A percentile compares a stretch with the other conserved stretches of the same genome.
Conservation (phyloP, 2,797 vertebrate species). For the Okamejei kenojei region DNA sequence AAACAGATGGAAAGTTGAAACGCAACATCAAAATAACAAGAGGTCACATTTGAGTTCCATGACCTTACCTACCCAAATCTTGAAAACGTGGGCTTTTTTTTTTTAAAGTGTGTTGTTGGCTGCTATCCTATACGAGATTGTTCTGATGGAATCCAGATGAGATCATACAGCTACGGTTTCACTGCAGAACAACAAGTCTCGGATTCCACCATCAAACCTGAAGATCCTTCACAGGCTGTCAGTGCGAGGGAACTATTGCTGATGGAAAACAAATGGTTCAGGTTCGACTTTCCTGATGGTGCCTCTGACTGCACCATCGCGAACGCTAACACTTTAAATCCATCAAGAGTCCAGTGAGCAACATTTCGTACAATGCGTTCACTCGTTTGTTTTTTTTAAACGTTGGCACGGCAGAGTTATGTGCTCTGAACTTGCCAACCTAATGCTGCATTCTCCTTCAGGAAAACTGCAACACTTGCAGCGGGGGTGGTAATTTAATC, state of each 20-base stretch:
- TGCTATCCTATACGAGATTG: slow-evolving; percentile 36
- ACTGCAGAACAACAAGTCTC: slow-evolving; percentile 17
- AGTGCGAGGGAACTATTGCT: background rate
- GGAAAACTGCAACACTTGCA: slow-evolving; percentile 24
- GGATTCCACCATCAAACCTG: slow-evolving; percentile 1
- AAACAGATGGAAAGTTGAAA: slow-evolving; percentile 37
- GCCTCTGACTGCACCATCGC: background rate
- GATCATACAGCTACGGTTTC: slow-evolving; percentile 17
- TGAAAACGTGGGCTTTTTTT: slow-evolving; percentile 19
- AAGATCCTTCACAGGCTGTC: slow-evolving; percentile 26
- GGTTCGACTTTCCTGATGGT: background rate
- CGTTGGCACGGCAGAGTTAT: background rate
- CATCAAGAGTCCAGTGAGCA: background rate
- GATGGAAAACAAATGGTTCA: slow-evolving; percentile 9
- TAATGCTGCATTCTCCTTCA: background rate
- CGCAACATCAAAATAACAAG: slow-evolving; percentile 38
- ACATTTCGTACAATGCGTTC: background rate
- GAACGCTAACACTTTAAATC: background rate
- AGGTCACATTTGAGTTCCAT: slow-evolving; percentile 34
- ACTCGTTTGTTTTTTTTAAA: too few relatives aligned
- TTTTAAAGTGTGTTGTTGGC: slow-evolving; percentile 8
- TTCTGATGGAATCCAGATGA: slow-evolving; percentile 37
- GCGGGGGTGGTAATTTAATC: slow-evolving; percentile 27
- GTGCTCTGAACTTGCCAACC: background rate
- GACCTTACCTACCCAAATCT: slow-evolving; percentile 36